Base-by-base conservation (phyloP, 2,113 vertebrate species). In the Lasiurus cinereus region DNA sequence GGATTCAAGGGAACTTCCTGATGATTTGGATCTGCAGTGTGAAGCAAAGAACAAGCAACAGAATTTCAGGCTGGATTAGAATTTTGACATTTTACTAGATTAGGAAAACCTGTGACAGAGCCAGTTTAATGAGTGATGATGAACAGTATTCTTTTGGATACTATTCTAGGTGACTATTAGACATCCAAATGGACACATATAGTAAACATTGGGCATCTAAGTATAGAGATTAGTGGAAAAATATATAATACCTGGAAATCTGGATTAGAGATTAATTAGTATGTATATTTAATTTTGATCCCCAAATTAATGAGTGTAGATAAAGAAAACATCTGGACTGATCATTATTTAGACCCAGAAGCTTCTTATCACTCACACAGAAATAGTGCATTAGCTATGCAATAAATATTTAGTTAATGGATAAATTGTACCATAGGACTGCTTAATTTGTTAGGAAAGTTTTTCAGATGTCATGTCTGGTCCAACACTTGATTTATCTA, bases 391-490 rank as follows among this genome's bases (percentile, higher is more conserved):
- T 80, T 73, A 73, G 14, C 13, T 46, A 15, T 14, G 27, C 29
- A 89, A 24, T 70, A 70, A 84, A 89, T 95, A 93, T 52, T 74
- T 59, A 10, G 74, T 76, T 82, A 95, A 12, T 52, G 67, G 90
- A 82, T 74, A 39, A 67, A 50, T 79, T 85, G 4, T 86, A 93
- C 9, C n/a, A 52, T 69, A 62, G 19, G 27, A 80, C 6, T 29
- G n/a, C 21, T 27, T 80, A 69, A 24, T 39, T 82, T 82, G 19
- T 76, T 93, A 82, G 56, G 8, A 27, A 93, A 90, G 74, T 43
- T 19, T 56, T 70, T 73, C 64, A 19, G 48, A 85, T 50, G 13
- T 39, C 6, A 39, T 70, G 27, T 50, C 36, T 59, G 36, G 13
- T 18, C 13, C 21, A 74, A 95, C 3, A 54, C 22, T 29, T 48